A percentile compares a stretch with the other conserved stretches of the same genome.
Evolutionary conservation across 1,140 invertebrate genomes (phyloP).

Genomic region (Trichonephila inaurata): DNA sequence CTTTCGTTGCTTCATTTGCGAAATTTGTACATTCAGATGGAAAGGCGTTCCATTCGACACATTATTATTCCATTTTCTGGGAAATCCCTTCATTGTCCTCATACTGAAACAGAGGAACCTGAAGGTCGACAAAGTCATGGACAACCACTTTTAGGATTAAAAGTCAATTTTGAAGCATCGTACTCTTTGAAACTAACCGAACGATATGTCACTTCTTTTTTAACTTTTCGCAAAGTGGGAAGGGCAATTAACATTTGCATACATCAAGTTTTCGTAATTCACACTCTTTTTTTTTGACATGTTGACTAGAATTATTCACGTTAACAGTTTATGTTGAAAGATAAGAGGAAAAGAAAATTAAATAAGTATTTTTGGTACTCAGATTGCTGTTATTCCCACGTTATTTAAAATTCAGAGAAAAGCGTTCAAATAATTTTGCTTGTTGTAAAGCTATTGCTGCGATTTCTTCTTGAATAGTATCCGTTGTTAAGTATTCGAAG

Average conservation of each 20-base stretch:
- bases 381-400: no score
- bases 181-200: background rate
- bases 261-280: background rate
- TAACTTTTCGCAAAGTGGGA: background rate
- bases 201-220: background rate
- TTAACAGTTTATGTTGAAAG: no score
- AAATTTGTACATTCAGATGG: background rate
- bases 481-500: no score
- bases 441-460: no score
- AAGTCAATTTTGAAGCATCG: background rate
- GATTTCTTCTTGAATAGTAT: no score
- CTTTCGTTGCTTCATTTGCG: background rate
- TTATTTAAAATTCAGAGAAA: no score
- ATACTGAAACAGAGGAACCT: background rate
- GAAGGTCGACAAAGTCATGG: conserved; percentile 6
- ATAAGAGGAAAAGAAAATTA: no score
- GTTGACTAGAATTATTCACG: no score
- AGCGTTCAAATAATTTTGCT: no score
- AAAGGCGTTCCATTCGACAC: background rate
- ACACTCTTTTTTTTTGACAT: background rate
- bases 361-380: no score
- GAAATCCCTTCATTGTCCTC: background rate
- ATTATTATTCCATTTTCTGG: background rate
- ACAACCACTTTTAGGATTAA: background rate
- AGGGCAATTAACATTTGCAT: background rate